Base-by-base conservation (phyloP, 2,113 vertebrate genomes). In the Ceyx melanurus region DNA sequence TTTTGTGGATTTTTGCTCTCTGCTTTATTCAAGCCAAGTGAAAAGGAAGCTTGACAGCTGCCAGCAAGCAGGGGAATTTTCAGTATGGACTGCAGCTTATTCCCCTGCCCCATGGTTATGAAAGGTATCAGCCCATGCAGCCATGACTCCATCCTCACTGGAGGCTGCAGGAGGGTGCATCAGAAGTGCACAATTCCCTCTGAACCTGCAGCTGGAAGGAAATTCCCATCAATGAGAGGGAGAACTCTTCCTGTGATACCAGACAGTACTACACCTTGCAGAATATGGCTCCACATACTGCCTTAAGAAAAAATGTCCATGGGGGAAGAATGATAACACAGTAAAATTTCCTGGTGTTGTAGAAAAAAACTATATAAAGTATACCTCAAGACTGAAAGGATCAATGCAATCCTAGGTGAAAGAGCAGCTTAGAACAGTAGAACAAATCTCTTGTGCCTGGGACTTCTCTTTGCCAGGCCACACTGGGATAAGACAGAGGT, bases 121-220 rank as follows among this genome's bases (percentile, higher is more conserved):
- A 88, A 78, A 68, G 46, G 67, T 33, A 56, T 65, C 42, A 89
- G 48, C 15, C 26, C 25, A 5, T 13, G 21, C 31, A 62, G 51
- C 42, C 31, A 11, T 26, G 72, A 74, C 33, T 86, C 22, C 21
- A 7, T 58, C 53, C 19, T 81, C 37, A 11, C 6, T 0, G 0
- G 13, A 2, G 3, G 8, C 16, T 50, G 6, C 0, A 4, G 43
- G 23, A 68, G 1, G 0, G 0, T 3, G 21, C 20, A 25, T 7
- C 17, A 15, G 35, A 19, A 0, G 1, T 37, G 15, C 19, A 22
- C 15, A 9, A 2, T 5, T 86, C 16, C 35, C 37, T 71, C 73
- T 83, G 37, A 6, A 29, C 54, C 60, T 28, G n/a, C 50, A 54
- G 48, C 86, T 56, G 43, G 14, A 25, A 40, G 53, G 18, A 76